Base-by-base conservation (phyloP, 2,888 invertebrate genomes). In the Odontocolon sp. region DNA sequence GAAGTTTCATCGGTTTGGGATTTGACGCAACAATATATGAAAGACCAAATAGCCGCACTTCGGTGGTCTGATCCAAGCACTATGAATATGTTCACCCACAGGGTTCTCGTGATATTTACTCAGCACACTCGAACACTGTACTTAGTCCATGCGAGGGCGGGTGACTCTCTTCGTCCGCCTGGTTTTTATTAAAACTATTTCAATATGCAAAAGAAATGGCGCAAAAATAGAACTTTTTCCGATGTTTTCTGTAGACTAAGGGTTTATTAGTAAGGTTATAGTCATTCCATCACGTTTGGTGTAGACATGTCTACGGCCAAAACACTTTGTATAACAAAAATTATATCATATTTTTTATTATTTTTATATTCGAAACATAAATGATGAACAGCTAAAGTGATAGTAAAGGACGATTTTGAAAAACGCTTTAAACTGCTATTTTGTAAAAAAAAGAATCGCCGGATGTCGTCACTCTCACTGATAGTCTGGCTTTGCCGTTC, bases 171-270 rank as follows among this genome's bases (percentile, higher is more conserved):
- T n/a, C 50, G 21, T 16, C 56, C 68, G 28, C 50, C 57, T 56
- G 50, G 26, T 61, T 72, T 77, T 72, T 63, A 77, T 72, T 56
- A 57, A 68, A 72, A 68, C 71, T 68, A 57, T 63, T 72, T 77
- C 67, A 63, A 77, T 77, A 72, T 61, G 38, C 28, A 42, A 50
- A 68, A 67, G 47, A 68, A 68, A 76, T 52, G 38, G 28, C 26
- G 28, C 33, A 59, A 63, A 26, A 45, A 47, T 38, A 47, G 4
- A 38, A 42, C 18, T 57, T 50, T 52, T 31, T 16, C 16, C 9
- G 16, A 36, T 38, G 21, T 16, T 23, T 9, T 11, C 21, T 9
- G 8, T n/a, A 14, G 23, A 50, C 23, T 16, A 2, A 26, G 21
- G 3, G 1, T 33, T 54, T 54, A 18, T 16, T 18, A 9, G 54